These are phyloP conservation scores for Myotis lucifugus DNA, from an alignment of 2,113 vertebrate species.

Conservation along the genomic window DNA sequence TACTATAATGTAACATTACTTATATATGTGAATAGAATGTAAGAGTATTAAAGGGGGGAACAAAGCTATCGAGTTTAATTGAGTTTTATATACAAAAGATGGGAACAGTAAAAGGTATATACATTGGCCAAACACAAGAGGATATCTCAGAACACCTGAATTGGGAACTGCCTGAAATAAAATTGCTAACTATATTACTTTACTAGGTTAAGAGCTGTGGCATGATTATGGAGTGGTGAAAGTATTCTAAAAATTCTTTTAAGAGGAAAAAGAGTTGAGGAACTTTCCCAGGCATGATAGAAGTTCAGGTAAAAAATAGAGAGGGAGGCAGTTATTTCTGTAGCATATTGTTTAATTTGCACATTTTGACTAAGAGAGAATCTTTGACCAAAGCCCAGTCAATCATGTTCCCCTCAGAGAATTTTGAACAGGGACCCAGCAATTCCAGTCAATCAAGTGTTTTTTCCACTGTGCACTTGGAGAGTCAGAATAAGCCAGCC, in stretches of 20 bases:
- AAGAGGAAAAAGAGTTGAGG: background rate
- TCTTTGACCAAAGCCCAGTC: background rate
- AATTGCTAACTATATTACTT: background rate
- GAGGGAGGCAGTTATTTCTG: background rate
- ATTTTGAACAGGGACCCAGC: background rate
- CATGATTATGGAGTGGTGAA: background rate
- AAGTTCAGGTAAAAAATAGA: background rate
- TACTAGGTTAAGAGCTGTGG: background rate
- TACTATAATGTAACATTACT: background rate
- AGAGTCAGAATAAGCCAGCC: background rate
- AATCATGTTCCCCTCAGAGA: background rate
- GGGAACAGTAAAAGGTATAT: background rate
- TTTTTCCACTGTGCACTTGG: background rate
- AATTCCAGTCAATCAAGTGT: background rate
- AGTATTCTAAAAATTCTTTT: slow-evolving; percentile 6
- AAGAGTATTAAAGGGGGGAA: background rate
- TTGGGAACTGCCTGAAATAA: background rate
- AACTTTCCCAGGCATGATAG: background rate
- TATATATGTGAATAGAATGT: background rate
- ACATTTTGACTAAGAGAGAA: background rate
- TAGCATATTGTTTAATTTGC: background rate
- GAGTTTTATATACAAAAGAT: background rate
- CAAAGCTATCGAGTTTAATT: background rate
- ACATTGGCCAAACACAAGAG: background rate
- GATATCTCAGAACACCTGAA: background rate